Conservation (phyloP, 2,888 invertebrate species). For the Netelia melanura region DNA sequence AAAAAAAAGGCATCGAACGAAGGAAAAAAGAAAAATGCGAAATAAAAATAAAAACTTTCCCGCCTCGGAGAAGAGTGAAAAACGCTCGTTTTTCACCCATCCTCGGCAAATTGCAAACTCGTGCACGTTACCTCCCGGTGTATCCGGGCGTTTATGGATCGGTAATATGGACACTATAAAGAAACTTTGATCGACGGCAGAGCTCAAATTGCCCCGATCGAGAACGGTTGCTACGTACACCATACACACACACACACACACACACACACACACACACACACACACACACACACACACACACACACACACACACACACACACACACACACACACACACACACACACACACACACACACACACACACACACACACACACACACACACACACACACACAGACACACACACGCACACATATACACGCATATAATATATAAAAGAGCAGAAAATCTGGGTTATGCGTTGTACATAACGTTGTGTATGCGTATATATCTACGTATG, state of each 20-base stretch:
- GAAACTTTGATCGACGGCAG: constrained; percentile 8
- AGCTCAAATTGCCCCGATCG: constrained; percentile 21
- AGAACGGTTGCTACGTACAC: constrained; percentile 1
- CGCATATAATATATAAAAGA: neutral
- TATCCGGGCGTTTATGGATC: neutral
- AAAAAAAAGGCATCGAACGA: no score
- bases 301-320: no score
- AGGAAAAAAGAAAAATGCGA: neutral
- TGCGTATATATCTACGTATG: no score
- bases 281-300: no score
- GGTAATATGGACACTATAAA: neutral
- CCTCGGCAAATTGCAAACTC: constrained; percentile 5
- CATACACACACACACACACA: neutral
- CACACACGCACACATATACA: no score
- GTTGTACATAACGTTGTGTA: constrained; percentile 1
- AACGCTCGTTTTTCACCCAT: neutral
- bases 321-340: no score
- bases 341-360: neutral
- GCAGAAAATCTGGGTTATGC: constrained; percentile 46
- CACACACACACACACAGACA: no score
- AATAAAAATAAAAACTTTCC: neutral
- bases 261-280: no score
- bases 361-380: no score
- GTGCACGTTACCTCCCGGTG: neutral
- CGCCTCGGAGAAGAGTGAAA: no score